Evolutionary conservation across 2,113 vertebrate genomes (phyloP), one percentile per base, ranked within the genome.

Genomic region (Spheniscus mendiculus): DNA sequence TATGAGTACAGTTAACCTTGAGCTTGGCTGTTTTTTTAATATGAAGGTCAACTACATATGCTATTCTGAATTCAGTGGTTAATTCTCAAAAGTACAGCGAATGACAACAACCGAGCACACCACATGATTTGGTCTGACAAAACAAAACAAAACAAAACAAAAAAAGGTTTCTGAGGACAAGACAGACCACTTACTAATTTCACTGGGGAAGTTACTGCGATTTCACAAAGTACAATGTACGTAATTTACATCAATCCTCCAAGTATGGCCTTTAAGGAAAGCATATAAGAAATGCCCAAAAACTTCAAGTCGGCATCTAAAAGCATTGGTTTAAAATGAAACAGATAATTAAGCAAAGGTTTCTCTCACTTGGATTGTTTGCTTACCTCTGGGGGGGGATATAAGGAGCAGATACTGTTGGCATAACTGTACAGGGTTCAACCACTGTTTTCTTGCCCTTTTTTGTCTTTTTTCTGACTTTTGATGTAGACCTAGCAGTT

Each of bases 371-470:
- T 65, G n/a, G 30, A 82, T 25, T 6, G 32, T 86, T 90, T 85
- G 40, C 98, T 97, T 98, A 99, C 99, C 99, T 99, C 97, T 99
- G 99, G 34, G 98, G 98, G 79, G 99, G 99, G 72, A 99, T 99
- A 76, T 98, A 98, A 70, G 99, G 99, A 58, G 99, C 99, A 61
- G 98, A 97, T 93, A 98, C 98, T 1, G 98, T 97, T 11, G 98
- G 98, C 86, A 98, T 96, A 91, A 98, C 98, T 65, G 98, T 97
- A 86, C 99, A 98, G 9, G 98, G 98, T 87, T 99, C 99, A n/a
- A 97, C 95, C 80, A 98, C 96, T 2, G 97, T 73, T 97, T 99
- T 99, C 97, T 99, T 99, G 32, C 98, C 96, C 90, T 99, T 99
- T 97, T 98, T 99, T 45, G 99, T 99, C 98, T 98, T 99, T 91